Evolutionary conservation across 2,888 invertebrate genomes (phyloP).

Genomic region (Harpalus rubripes): DNA sequence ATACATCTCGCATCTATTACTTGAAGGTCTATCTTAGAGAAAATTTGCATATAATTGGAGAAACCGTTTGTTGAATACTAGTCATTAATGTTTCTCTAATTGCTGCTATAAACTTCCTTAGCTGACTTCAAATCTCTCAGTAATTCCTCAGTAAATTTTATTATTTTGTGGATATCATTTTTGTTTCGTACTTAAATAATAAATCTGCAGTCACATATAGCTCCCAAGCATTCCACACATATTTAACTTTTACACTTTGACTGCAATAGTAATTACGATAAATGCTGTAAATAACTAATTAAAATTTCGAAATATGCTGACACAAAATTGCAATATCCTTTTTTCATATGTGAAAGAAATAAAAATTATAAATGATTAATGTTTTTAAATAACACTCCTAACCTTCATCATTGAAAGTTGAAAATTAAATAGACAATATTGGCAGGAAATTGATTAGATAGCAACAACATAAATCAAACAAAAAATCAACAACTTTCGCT

Average conservation of each 20-base stretch:
- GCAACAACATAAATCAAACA: slow-evolving; percentile 2
- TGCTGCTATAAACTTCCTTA: no score
- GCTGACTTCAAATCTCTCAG: no score
- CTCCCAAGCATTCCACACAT: not conserved
- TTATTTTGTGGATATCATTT: no score
- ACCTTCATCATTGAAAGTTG: slow-evolving; percentile 42
- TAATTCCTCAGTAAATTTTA: no score
- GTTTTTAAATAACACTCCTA: not conserved
- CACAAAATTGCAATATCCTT: not conserved
- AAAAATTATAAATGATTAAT: slow-evolving; percentile 35
- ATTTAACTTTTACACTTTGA: not conserved
- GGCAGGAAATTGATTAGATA: slow-evolving; percentile 44
- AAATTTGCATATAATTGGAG: no score
- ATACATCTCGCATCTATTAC: no score
- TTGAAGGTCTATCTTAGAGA: no score
- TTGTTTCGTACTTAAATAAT: not conserved
- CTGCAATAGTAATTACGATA: not conserved
- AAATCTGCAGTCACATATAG: not conserved
- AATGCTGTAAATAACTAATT: not conserved
- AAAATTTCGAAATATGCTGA: not conserved
- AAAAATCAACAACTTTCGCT: not conserved
- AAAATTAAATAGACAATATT: slow-evolving; percentile 28
- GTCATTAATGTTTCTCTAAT: no score
- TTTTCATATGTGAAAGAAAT: slow-evolving; percentile 4
- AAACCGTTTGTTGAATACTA: no score